phyloP scores from a whole-genome alignment of 2,113 vertebrate species.

The Saguinus midas region DNA sequence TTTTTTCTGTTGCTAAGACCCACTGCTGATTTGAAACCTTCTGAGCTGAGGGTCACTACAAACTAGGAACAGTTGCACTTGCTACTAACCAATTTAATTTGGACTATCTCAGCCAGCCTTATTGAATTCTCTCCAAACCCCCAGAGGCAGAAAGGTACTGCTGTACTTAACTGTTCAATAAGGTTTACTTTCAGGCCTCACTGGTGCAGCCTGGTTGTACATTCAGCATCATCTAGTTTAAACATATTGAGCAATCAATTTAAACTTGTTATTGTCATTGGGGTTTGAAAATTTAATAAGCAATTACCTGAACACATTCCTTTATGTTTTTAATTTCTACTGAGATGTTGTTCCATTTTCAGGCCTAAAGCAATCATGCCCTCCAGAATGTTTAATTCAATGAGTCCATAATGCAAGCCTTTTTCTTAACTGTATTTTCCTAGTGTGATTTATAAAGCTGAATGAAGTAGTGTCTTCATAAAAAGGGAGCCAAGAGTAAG shows the following conservation, averaged over 20 bases:
- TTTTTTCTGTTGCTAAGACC: neutral
- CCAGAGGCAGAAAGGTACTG: constrained; percentile 61
- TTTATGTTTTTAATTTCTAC: constrained; percentile 85
- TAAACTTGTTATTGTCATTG: constrained; percentile 85
- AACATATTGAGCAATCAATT: constrained; percentile 83
- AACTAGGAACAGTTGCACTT: neutral
- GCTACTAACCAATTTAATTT: constrained; percentile 44
- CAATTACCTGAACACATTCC: constrained; percentile 83
- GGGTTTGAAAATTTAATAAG: constrained; percentile 86
- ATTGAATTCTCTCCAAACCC: constrained; percentile 69
- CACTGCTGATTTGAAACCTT: neutral
- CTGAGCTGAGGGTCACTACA: neutral
- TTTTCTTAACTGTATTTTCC: constrained; percentile 74
- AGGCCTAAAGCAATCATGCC: constrained; percentile 80
- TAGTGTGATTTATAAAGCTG: constrained; percentile 76
- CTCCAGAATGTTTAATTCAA: constrained; percentile 82
- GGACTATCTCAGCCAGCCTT: constrained; percentile 34
- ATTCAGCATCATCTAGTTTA: constrained; percentile 75
- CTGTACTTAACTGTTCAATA: constrained; percentile 69
- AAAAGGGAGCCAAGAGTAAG: constrained; percentile 60
- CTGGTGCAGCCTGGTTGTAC: constrained; percentile 8
- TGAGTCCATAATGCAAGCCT: constrained; percentile 69
- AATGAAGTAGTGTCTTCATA: constrained; percentile 60
- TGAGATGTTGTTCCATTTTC: constrained; percentile 79
- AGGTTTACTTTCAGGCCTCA: constrained; percentile 61